Conservation (phyloP, 1,140 invertebrate genomes). For the Pentalonia nigronervosa region DNA sequence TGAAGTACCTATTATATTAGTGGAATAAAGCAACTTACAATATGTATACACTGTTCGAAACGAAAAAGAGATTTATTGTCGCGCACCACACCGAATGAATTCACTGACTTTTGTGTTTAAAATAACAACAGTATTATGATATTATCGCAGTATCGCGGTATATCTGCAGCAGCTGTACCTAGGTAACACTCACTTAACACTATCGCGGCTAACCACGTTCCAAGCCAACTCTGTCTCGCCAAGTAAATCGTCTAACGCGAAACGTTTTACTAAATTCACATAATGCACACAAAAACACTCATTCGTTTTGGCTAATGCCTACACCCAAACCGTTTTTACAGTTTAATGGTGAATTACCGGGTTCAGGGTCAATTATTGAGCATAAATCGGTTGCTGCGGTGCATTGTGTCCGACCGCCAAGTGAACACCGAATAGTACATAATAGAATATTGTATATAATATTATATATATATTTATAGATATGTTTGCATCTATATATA, state of each 20-base stretch:
- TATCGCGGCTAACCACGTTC: neutral
- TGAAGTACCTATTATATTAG: neutral
- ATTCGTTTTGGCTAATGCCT: neutral
- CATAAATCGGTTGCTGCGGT: slow-evolving; percentile 25
- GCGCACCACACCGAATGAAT: neutral
- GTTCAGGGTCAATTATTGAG: slow-evolving; percentile 32
- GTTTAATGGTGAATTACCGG: slow-evolving; percentile 43
- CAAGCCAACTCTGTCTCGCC: neutral
- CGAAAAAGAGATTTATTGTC: neutral
- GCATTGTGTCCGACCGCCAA: slow-evolving; percentile 22
- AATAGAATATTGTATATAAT: neutral
- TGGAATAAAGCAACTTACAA: neutral
- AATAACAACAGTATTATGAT: neutral
- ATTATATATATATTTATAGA: neutral
- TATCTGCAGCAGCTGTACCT: neutral
- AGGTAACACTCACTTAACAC: neutral
- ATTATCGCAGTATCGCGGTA: neutral
- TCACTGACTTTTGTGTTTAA: neutral
- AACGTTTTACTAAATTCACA: slow-evolving; percentile 14
- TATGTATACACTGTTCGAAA: neutral
- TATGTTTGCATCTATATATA: neutral
- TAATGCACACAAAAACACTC: neutral
- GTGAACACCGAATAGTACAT: neutral
- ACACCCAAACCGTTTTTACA: neutral
- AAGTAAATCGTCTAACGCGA: slow-evolving; percentile 27